Percentiles rank a stretch among this genome's conserved stretches.
Evolutionary conservation across 2,113 vertebrate genomes (phyloP).

Genomic region (Trematocara stigmaticum): DNA sequence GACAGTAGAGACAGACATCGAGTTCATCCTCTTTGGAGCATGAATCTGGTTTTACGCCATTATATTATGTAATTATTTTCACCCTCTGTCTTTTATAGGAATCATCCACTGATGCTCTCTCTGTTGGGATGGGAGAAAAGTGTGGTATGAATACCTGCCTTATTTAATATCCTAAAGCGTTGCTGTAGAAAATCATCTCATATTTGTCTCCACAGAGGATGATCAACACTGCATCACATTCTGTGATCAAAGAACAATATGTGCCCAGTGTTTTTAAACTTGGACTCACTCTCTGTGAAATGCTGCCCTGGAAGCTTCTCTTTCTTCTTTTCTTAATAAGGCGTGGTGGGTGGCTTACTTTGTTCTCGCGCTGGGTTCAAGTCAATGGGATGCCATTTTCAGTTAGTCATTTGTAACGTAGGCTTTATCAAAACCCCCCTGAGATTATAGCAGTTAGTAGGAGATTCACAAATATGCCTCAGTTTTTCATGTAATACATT

Average conservation of each 20-base stretch:
- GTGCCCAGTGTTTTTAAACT: neutral
- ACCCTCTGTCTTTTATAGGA: neutral
- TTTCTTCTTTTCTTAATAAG: neutral
- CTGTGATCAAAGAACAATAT: neutral
- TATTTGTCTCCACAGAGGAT: neutral
- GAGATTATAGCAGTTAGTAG: neutral
- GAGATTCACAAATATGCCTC: neutral
- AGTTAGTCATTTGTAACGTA: slow-evolving; percentile 34
- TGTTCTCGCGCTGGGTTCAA: slow-evolving; percentile 16
- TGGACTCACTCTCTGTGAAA: neutral
- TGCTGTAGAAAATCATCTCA: neutral
- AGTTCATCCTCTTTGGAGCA: neutral
- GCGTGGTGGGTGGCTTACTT: slow-evolving; percentile 19
- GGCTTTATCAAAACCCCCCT: slow-evolving; percentile 21
- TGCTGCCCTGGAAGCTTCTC: neutral
- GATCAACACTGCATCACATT: neutral
- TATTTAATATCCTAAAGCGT: neutral
- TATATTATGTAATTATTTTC: neutral
- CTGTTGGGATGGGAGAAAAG: neutral
- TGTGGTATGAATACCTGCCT: neutral
- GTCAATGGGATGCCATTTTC: slow-evolving; percentile 11
- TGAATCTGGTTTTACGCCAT: neutral
- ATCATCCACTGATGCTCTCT: neutral
- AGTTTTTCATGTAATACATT: neutral
- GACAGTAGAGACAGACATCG: neutral